Base-by-base conservation (phyloP, 2,113 vertebrate species). In the Anthoscopus minutus region DNA sequence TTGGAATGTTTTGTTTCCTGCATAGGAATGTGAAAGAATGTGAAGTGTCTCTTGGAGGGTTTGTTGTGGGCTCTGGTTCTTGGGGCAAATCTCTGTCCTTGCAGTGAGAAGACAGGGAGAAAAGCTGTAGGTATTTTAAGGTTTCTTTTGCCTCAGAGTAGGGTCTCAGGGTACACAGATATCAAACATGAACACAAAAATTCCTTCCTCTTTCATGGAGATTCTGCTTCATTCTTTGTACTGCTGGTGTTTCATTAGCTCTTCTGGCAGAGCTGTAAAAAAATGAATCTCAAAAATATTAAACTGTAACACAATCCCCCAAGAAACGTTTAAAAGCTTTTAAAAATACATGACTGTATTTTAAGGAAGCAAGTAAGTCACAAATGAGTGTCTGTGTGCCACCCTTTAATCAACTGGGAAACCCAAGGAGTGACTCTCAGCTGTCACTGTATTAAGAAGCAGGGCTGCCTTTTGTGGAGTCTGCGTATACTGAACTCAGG, bases 401-500 rank as follows among this genome's bases (percentile, higher is more conserved):
- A 48, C 78, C 74, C 76, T 92, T 72, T 73, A 77, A 80, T 94
- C 94, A 87, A 9, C 4, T 48, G 87, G 89, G 91, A 93, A 60
- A 28, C 74, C 22, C 10, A 40, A 83, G 92, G 76, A 80, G 89
- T 91, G 92, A 91, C 92, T 97, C 89, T 91, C 35, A 93, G 90
- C 95, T 96, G 93, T 95, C 89, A 73, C 30, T 88, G 42, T 67
- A 89, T 54, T 88, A 96, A 94, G 96, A 95, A 79, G 45, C 96
- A 88, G 94, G 1, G 38, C 94, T 96, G 95, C 92, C 86, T 96
- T 95, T 89, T 80, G 94, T 89, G 94, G 72, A 90, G 93, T 77
- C 86, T 97, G 94, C 97, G 42, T 97, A 96, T 74, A 92, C 85
- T 93, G 94, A 91, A 7, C 87, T 48, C 90, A 2, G 69, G 71